Percentiles rank a stretch among this genome's conserved stretches.
Evolutionary conservation across 2,888 invertebrate species (phyloP).

Genomic region (Caenorhabditis afra): DNA sequence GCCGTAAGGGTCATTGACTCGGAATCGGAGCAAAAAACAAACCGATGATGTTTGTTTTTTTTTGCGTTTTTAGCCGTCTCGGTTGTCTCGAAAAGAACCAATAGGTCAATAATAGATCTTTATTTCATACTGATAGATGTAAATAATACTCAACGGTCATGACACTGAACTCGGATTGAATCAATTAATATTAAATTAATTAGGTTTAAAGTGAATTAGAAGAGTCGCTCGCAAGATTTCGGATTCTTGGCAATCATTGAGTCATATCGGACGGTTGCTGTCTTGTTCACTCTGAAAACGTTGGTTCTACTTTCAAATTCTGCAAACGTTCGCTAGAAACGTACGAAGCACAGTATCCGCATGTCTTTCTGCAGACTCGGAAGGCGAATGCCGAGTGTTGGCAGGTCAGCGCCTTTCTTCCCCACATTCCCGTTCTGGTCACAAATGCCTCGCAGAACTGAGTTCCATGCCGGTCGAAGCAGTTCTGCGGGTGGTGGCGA

Average conservation of each 20-base stretch:
- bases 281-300: constrained; percentile 60
- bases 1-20: constrained; percentile 36
- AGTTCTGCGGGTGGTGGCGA: constrained; percentile 61
- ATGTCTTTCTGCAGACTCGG: constrained; percentile 73
- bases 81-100: not conserved
- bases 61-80: not conserved
- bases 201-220: constrained; percentile 50
- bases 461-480: constrained; percentile 71
- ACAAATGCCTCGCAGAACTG: constrained; percentile 71
- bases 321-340: constrained; percentile 1
- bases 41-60: constrained; percentile 14
- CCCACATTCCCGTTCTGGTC: constrained; percentile 64
- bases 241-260: constrained; percentile 68
- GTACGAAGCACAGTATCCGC: constrained; percentile 72
- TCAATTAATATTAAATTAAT: constrained; percentile 7
- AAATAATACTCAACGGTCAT: constrained; percentile 37
- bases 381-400: constrained; percentile 75
- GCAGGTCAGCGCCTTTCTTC: constrained; percentile 67
- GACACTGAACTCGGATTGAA: constrained; percentile 36
- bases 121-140: constrained; percentile 16
- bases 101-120: not conserved
- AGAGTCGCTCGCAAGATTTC: constrained; percentile 69
- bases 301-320: not conserved
- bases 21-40: constrained; percentile 15
- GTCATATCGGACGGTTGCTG: constrained; percentile 70